Conservation (phyloP, 2,888 invertebrate species). For the Pristionchus fissidentatus region DNA sequence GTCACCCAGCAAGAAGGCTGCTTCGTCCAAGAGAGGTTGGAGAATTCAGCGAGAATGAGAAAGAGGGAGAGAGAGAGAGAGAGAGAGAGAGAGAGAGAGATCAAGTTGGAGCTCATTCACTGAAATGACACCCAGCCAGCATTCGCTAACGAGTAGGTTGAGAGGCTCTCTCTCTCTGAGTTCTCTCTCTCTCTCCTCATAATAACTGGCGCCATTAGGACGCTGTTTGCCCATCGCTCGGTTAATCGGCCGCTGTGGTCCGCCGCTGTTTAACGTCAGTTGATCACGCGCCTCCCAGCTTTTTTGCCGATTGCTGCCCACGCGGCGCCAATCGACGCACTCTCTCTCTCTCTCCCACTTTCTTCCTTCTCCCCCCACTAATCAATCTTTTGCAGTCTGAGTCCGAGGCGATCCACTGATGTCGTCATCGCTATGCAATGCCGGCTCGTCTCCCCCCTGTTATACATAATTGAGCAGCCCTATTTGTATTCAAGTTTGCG, state of each 20-base stretch:
- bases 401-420: not conserved
- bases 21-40: not conserved
- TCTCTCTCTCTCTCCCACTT: not conserved
- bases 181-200: no score
- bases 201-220: not conserved
- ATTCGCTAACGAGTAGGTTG: no score
- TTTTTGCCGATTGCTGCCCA: slow-evolving; percentile 24
- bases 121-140: no score
- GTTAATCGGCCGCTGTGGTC: not conserved
- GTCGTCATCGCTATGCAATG: not conserved
- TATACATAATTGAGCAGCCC: slow-evolving; percentile 24
- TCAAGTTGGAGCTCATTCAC: no score
- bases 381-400: not conserved
- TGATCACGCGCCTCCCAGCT: slow-evolving; percentile 3
- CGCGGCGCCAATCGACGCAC: not conserved
- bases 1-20: not conserved
- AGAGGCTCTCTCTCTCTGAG: no score
- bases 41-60: no score
- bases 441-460: not conserved
- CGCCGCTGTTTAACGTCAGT: not conserved
- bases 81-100: no score
- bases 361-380: not conserved
- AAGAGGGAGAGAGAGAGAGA: no score
- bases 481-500: no score
- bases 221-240: slow-evolving; percentile 1